Conservation (phyloP, 2,113 vertebrate genomes). For the Lutjanus erythropterus region DNA sequence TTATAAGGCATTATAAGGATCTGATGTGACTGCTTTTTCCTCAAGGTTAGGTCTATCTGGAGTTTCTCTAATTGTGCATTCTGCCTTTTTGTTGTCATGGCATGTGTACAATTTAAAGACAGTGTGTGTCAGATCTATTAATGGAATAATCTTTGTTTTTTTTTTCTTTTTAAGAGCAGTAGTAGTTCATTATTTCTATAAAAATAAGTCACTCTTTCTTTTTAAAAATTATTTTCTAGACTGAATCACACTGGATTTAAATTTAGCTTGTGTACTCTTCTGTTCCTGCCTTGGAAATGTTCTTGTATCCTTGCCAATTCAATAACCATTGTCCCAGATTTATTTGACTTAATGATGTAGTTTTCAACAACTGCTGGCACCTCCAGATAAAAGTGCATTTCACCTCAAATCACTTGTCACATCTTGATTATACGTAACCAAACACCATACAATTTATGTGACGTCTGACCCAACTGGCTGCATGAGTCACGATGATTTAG, state of each 20-base stretch:
- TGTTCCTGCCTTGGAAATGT: not conserved
- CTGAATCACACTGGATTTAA: not conserved
- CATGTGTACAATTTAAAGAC: not conserved
- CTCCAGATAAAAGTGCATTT: not conserved
- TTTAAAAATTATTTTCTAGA: not conserved
- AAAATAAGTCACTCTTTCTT: not conserved
- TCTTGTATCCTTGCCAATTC: not conserved
- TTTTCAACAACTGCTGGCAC: not conserved
- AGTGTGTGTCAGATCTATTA: not conserved
- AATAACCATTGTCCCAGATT: not conserved
- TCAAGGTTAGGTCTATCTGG: not conserved
- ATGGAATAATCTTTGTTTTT: not conserved
- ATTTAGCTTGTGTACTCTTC: not conserved
- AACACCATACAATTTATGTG: not conserved
- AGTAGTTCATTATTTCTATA: not conserved
- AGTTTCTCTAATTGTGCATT: not conserved
- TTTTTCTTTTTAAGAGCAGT: not conserved
- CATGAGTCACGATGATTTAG: not conserved
- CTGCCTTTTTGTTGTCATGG: not conserved
- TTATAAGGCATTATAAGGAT: not conserved
- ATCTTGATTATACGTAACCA: not conserved
- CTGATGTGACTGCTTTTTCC: not conserved
- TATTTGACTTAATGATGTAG: not conserved
- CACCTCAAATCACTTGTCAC: not conserved
- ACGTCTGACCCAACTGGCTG: not conserved